These are phyloP conservation scores for Helobdella robusta DNA, from an alignment of 2,888 invertebrate genomes.

Conservation along the genomic window DNA sequence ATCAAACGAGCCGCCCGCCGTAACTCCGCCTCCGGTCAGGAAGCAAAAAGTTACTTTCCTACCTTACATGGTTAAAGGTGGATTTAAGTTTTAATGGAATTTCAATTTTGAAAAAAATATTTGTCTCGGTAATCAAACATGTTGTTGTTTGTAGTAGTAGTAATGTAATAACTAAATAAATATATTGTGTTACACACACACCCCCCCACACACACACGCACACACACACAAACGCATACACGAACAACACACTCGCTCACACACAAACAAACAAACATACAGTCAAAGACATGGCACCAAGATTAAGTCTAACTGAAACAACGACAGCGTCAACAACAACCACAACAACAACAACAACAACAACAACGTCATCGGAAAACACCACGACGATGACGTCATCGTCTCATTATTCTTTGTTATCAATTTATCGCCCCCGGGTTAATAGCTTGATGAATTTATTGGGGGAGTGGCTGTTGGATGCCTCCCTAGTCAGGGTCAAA, in stretches of 20 bases:
- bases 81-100: no score
- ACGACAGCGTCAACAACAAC: no score
- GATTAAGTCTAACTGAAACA: no score
- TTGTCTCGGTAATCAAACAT: no score
- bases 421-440: conserved; percentile 66
- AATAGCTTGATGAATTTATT: conserved; percentile 90
- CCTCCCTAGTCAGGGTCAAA: conserved; percentile 75
- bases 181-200: background rate
- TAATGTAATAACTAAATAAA: background rate
- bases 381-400: background rate
- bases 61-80: background rate
- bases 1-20: background rate
- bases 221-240: background rate
- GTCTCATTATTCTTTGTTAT: conserved; percentile 33
- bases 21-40: conserved; percentile 8
- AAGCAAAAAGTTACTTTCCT: conserved; percentile 5
- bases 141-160: background rate
- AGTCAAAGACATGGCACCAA: no score
- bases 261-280: no score
- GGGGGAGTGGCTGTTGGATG: conserved; percentile 92
- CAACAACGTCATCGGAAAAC: background rate
- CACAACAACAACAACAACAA: background rate
- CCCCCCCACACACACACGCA: background rate
- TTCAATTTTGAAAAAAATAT: no score
- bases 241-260: background rate